These are phyloP conservation scores for Carabus problematicus DNA, from an alignment of 2,888 invertebrate species.

Conservation along the genomic window DNA sequence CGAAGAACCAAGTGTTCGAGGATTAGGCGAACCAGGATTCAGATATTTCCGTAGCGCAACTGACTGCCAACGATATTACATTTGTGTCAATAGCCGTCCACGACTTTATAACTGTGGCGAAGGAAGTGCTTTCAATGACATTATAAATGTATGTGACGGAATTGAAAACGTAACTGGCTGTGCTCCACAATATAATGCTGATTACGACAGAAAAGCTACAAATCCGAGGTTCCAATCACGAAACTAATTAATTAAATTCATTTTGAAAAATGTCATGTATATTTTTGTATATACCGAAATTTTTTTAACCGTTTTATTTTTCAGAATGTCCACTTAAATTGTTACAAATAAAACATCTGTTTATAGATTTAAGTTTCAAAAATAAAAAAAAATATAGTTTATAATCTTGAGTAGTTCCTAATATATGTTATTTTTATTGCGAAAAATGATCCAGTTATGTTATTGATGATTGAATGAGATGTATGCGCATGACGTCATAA, in stretches of 20 bases:
- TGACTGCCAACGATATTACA: conserved; percentile 80
- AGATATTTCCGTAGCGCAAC: conserved; percentile 65
- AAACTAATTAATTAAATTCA: too few relatives aligned
- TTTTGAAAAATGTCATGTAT: too few relatives aligned
- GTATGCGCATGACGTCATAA: conserved; percentile 26
- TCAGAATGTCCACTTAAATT: too few relatives aligned
- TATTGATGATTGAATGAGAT: too few relatives aligned
- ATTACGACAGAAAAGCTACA: conserved; percentile 25
- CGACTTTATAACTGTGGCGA: conserved; percentile 78
- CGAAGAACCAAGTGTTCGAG: conserved; percentile 60
- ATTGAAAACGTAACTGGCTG: conserved; percentile 81
- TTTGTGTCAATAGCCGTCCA: conserved; percentile 78
- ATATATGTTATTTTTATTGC: too few relatives aligned
- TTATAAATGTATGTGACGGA: conserved; percentile 75
- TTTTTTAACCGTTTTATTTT: too few relatives aligned
- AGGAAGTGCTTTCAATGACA: conserved; percentile 78
- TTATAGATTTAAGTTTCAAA: too few relatives aligned
- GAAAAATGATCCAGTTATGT: too few relatives aligned
- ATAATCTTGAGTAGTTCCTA: too few relatives aligned
- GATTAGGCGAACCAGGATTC: conserved; percentile 60
- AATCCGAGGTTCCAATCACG: conserved; percentile 15
- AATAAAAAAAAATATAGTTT: too few relatives aligned
- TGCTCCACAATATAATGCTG: conserved; percentile 53
- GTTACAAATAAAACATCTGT: too few relatives aligned
- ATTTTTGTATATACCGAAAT: too few relatives aligned